phyloP scores from a whole-genome alignment of 2,113 vertebrate species.

The Lepus europaeus region DNA sequence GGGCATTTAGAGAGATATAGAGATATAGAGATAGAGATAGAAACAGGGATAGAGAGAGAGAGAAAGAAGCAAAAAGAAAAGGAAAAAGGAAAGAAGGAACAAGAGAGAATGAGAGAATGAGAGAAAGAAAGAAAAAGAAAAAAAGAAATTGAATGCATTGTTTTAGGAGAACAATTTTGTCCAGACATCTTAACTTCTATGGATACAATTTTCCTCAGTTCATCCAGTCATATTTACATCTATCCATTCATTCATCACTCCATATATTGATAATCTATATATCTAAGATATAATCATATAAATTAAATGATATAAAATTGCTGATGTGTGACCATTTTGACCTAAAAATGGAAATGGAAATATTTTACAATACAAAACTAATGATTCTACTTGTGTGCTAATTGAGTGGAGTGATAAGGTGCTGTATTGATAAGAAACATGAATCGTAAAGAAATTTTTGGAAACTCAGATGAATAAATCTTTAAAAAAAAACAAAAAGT shows the following conservation, averaged over 20 bases:
- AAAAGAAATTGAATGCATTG: not conserved
- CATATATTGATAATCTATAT: not conserved
- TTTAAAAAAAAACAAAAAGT: too few species aligned
- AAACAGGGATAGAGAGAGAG: too few species aligned
- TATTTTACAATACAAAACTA: not conserved
- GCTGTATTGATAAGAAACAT: not conserved
- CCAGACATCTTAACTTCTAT: not conserved
- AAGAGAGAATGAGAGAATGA: too few species aligned
- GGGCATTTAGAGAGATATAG: too few species aligned
- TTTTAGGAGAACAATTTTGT: not conserved
- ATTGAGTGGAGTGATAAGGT: not conserved
- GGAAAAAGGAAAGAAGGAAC: too few species aligned
- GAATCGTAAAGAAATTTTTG: not conserved
- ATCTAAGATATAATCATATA: not conserved
- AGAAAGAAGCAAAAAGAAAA: too few species aligned
- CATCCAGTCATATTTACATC: not conserved
- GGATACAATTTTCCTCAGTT: not conserved
- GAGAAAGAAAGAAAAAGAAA: too few species aligned
- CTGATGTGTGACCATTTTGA: slow-evolving; percentile 17
- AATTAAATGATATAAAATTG: not conserved
- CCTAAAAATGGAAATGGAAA: not conserved
- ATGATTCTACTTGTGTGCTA: not conserved
- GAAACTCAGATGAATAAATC: not conserved
- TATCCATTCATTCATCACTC: not conserved
- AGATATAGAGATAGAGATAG: too few species aligned